Evolutionary conservation across 1,140 invertebrate genomes (phyloP).

Genomic region (Solenopsis fugax): DNA sequence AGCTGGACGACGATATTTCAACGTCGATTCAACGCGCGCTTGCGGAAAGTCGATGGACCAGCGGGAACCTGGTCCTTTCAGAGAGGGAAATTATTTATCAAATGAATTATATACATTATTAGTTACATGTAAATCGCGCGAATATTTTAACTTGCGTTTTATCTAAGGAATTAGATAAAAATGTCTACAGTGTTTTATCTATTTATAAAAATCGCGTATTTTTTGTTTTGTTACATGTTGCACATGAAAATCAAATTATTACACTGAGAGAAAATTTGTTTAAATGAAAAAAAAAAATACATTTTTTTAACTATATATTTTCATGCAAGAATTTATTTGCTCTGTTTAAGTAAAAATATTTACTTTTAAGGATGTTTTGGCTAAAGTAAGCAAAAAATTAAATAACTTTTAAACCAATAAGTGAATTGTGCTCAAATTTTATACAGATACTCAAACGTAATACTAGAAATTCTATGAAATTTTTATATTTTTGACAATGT

Average conservation of each 20-base stretch:
- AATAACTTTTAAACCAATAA: too few relatives aligned
- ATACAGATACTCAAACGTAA: too few relatives aligned
- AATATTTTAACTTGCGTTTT: neutral
- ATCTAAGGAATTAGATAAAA: neutral
- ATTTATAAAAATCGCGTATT: neutral
- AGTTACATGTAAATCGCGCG: neutral
- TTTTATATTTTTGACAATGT: too few relatives aligned
- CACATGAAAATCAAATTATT: neutral
- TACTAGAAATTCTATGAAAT: too few relatives aligned
- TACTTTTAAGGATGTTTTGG: too few relatives aligned
- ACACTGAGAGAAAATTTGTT: too few relatives aligned
- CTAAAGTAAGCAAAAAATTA: too few relatives aligned
- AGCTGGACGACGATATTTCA: constrained; percentile 48
- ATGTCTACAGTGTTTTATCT: neutral
- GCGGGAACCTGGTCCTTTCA: neutral
- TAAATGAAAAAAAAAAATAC: too few relatives aligned
- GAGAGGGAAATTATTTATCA: neutral
- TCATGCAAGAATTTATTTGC: too few relatives aligned
- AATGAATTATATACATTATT: neutral
- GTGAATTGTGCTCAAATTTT: too few relatives aligned
- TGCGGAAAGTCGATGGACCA: neutral
- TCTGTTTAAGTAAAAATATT: too few relatives aligned
- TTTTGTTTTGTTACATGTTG: neutral
- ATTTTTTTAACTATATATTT: too few relatives aligned
- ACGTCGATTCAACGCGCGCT: constrained; percentile 14